These are phyloP conservation scores for Sphyrna mokarran DNA, from an alignment of 2,113 vertebrate genomes.

Conservation along the genomic window DNA sequence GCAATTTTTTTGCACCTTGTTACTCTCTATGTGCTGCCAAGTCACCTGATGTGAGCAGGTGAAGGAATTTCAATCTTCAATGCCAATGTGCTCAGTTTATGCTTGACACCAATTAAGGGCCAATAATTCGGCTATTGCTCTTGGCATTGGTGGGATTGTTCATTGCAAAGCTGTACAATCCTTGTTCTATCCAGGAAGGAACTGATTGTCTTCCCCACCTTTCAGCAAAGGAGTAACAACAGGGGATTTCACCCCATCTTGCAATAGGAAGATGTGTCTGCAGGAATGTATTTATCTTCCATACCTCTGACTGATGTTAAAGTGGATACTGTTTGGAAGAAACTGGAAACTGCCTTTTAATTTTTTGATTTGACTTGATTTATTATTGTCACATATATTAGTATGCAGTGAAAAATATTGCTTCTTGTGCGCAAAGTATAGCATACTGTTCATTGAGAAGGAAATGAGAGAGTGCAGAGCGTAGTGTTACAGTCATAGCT, in stretches of 20 bases:
- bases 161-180: neutral
- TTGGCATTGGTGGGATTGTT: neutral
- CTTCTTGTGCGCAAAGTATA: too few species aligned
- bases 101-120: neutral
- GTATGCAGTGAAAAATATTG: too few species aligned
- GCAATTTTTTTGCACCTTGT: neutral
- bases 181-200: neutral
- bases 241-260: neutral
- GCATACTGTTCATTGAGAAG: too few species aligned
- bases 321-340: too few species aligned
- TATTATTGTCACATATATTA: too few species aligned
- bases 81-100: neutral
- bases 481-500: too few species aligned
- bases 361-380: too few species aligned
- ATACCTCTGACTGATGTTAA: neutral
- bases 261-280: neutral
- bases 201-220: neutral
- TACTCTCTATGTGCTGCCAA: neutral
- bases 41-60: neutral
- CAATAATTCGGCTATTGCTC: neutral
- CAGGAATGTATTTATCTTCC: neutral
- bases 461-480: too few species aligned
- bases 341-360: neutral
- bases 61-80: neutral
- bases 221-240: neutral